Base-by-base conservation (phyloP, 2,888 invertebrate genomes). In the Amblyteles armatorius region DNA sequence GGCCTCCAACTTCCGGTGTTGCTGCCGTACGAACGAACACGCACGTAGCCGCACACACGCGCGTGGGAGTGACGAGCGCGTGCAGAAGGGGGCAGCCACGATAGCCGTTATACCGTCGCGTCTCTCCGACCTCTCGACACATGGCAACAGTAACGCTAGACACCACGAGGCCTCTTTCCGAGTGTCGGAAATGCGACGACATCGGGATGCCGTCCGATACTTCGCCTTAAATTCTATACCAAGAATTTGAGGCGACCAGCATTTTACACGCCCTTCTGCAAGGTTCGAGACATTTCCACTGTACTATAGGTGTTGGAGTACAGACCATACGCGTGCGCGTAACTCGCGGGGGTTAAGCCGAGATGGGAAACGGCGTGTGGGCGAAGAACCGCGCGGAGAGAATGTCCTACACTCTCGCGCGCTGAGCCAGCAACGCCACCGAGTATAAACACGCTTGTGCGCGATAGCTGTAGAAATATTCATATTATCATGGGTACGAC, bases 1-100 rank as follows among this genome's bases (percentile, higher is more conserved):
- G 93, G 93, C 93, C 93, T 93, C 93, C 90, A 93, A 93, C 93
- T 93, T 93, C 93, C 93, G 93, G 93, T 92, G 90, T 90, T 92
- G 90, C 89, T 91, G 79, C 79, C 36, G 67, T 80, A 82, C 76
- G 74, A 84, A 87, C 87, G 89, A 86, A 88, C 86, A 84, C 85
- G 87, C 88, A 60, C 83, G 68, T 63, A 63, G 63, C 22, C 29
- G 44, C 72, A 33, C 78, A 68, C 87, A 88, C 85, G 78, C 86
- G 85, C 87, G 90, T 78, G 81, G 81, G 79, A 76, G 67, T 65
- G 57, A 79, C 82, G 76, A 80, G 63, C 81, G 82, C 87, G 77
- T 84, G 85, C 86, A 87, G 86, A 88, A 89, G 88, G 89, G 29
- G 48, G n/a, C 22, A 19, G 67, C 67, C 67, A 36, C 67, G 67